Conservation (phyloP, 2,797 vertebrate species). For the Pipistrellus pygmaeus region DNA sequence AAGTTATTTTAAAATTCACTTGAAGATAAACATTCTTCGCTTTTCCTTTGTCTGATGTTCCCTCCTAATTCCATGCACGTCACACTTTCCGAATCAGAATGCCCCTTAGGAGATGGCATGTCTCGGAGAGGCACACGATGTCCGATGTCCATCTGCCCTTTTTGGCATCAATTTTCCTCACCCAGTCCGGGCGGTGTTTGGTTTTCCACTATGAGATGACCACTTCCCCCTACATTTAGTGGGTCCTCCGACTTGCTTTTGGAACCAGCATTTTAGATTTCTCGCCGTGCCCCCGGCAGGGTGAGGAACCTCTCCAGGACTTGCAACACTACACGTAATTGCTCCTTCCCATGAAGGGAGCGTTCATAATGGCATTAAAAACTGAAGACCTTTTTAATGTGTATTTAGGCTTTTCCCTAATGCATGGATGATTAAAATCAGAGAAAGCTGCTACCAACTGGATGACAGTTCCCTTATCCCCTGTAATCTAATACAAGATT, state of each 20-base stretch:
- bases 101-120: accelerated
- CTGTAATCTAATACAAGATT: constrained; percentile 85
- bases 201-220: not conserved
- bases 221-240: not conserved
- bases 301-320: constrained; percentile 47
- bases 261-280: constrained; percentile 34
- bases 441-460: constrained; percentile 78
- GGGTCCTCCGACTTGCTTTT: not conserved
- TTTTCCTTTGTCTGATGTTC: not conserved
- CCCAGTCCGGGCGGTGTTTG: not conserved
- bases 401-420: constrained; percentile 77
- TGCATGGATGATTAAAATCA: constrained; percentile 79
- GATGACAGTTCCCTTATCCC: constrained; percentile 77
- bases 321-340: constrained; percentile 72
- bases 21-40: not conserved
- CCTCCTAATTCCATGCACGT: not conserved
- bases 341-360: constrained; percentile 56
- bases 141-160: not conserved
- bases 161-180: not conserved
- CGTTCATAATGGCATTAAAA: constrained; percentile 58
- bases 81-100: not conserved
- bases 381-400: constrained; percentile 72
- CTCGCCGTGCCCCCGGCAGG: constrained; percentile 36
- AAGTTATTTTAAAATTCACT: not conserved
- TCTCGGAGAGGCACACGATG: not conserved